Evolutionary conservation across 2,888 invertebrate genomes (phyloP), one percentile per base, ranked within the genome.

Genomic region (Scotopteryx bipunctaria): DNA sequence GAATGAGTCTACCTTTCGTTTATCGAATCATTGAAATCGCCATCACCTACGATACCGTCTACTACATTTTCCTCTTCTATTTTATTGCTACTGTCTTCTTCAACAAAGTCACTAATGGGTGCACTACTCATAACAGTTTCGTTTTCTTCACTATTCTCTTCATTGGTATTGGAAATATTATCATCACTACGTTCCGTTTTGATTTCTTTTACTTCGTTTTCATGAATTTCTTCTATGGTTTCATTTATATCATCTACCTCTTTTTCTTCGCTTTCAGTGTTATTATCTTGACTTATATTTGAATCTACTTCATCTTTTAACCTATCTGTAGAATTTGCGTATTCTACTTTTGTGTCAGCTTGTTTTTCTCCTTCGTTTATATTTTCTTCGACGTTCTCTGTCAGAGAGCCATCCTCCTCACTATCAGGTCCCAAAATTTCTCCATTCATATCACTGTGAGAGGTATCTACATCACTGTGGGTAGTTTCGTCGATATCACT

Each of bases 1-100:
- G 53, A 48, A 48, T 54, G 48, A 46, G 2, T 19, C 48, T 54
- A 52, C 13, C 52, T 35, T 23, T 56, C 52, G n/a, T 52, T 56
- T 3, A 23, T 47, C 8, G 45, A 48, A 37, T 56, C 52, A 32
- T 36, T 32, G 2, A 44, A 27, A 0, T 55, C 50, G 23, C 25
- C 48, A 19, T 48, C 43, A 4, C 48, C 52, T 21, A 56, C 37
- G n/a, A 56, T 52, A 27, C 51, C 37, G 37, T 56, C 56, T 21
- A 58, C 73, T 57, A 57, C 68, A 44, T 77, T 77, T 32, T 76
- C 77, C 5, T 78, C 78, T 13, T 63, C 72, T 43, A 56, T 67
- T 9, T 64, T 60, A 8, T 13, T 27, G 16, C 1, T 11, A 27
- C 11, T 27, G 5, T 27, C 27, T 9, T 11, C 9, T 27, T 27